These are phyloP conservation scores for Halocynthia roretzi DNA, from an alignment of 23 tunicate genomes.

Conservation along the genomic window DNA sequence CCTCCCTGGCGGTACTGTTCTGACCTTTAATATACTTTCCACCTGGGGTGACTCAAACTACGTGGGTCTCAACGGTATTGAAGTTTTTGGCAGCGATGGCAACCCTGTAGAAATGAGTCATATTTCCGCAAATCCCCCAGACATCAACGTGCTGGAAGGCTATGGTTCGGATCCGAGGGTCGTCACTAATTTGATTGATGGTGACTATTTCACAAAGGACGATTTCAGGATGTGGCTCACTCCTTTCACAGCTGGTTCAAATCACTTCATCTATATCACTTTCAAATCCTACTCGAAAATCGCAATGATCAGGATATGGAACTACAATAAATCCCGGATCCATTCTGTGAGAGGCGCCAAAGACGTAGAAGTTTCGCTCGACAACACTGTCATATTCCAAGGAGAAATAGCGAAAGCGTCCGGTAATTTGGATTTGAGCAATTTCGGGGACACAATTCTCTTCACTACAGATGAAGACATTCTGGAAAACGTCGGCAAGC, in stretches of 20 bases:
- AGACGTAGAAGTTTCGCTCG: slow-evolving; percentile 44
- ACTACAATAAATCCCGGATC: slow-evolving; percentile 88
- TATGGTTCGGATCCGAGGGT: slow-evolving; percentile 65
- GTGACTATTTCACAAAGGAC: slow-evolving; percentile 72
- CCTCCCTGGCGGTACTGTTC: slow-evolving; percentile 41
- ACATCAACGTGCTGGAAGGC: slow-evolving; percentile 45
- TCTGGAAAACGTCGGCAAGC: slow-evolving; percentile 57
- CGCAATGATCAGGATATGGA: slow-evolving; percentile 88
- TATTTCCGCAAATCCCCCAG: slow-evolving; percentile 53
- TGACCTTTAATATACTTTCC: slow-evolving; percentile 53
- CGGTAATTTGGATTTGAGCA: slow-evolving; percentile 27
- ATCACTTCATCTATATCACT: slow-evolving; percentile 43
- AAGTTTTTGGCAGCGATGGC: slow-evolving; percentile 55
- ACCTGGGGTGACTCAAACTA: slow-evolving; percentile 91
- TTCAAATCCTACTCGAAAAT: slow-evolving; percentile 24
- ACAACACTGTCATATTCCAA: slow-evolving; percentile 46
- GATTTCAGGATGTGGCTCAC: slow-evolving; percentile 87
- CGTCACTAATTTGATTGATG: slow-evolving; percentile 54
- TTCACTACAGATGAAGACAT: slow-evolving; percentile 84
- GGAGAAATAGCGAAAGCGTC: slow-evolving; percentile 73
- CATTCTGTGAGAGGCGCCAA: slow-evolving; percentile 70
- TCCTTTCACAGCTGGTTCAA: slow-evolving; percentile 37
- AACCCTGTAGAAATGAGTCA: slow-evolving; percentile 32
- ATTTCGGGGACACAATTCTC: slow-evolving; percentile 72
- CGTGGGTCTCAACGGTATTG: slow-evolving; percentile 83